Evolutionary conservation across 1,140 invertebrate genomes (phyloP).

Genomic region (Plectus sambesii): DNA sequence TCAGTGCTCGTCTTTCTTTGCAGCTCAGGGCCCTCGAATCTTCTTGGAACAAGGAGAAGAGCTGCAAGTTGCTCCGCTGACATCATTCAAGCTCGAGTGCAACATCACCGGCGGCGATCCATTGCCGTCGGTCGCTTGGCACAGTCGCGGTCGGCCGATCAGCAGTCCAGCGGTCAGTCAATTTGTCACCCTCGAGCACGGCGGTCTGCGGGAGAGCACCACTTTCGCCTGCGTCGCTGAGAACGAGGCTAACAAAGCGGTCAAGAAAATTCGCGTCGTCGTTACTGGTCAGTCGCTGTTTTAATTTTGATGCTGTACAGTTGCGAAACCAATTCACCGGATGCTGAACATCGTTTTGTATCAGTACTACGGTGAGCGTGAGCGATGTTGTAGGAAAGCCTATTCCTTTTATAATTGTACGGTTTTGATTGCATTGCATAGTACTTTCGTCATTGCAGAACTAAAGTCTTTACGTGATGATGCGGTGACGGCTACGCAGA

Average conservation of each 20-base stretch:
- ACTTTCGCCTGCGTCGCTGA: conserved; percentile 41
- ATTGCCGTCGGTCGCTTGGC: conserved; percentile 28
- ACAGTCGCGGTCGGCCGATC: conserved; percentile 30
- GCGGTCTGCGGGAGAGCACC: conserved; percentile 36
- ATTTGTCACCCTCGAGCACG: conserved; percentile 38
- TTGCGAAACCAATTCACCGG: too few relatives aligned
- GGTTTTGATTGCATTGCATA: too few relatives aligned
- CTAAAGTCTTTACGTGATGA: too few relatives aligned
- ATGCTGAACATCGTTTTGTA: too few relatives aligned
- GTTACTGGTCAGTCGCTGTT: conserved; percentile 26
- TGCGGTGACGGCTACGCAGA: too few relatives aligned
- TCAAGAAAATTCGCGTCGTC: conserved; percentile 31
- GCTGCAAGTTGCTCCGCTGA: conserved; percentile 32
- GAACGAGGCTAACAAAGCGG: conserved; percentile 40
- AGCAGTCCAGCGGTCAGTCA: conserved; percentile 28
- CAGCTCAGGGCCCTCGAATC: too few relatives aligned
- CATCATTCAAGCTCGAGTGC: conserved; percentile 33
- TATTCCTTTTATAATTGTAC: too few relatives aligned
- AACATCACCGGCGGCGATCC: conserved; percentile 42
- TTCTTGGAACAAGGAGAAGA: conserved; percentile 40
- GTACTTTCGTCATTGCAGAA: too few relatives aligned
- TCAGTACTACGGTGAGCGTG: too few relatives aligned
- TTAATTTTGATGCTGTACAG: too few relatives aligned
- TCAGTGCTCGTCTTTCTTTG: too few relatives aligned
- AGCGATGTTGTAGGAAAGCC: too few relatives aligned